phyloP scores from a whole-genome alignment of 2,797 vertebrate species.

The Pangasius macronema region DNA sequence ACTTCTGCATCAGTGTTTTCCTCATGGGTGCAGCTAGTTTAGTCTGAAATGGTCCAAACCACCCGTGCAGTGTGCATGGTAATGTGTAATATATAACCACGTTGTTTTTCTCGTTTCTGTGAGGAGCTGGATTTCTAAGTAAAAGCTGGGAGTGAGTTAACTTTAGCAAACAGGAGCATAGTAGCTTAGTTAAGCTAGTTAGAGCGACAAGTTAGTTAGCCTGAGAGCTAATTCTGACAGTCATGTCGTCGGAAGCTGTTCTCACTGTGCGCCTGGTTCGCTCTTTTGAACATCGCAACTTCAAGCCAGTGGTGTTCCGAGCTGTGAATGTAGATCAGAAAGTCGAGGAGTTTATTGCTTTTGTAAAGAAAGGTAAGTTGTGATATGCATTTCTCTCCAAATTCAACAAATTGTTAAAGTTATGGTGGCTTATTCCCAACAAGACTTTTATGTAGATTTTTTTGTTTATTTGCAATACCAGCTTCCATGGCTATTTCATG shows the following conservation, averaged over 20 bases:
- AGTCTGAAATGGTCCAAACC: constrained; percentile 2
- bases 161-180: neutral
- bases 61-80: neutral
- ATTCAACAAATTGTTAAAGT: too few species aligned
- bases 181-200: neutral
- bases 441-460: neutral
- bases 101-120: neutral
- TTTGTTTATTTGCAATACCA: too few species aligned
- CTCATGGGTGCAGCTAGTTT: neutral
- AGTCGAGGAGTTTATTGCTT: constrained; percentile 80
- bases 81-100: neutral
- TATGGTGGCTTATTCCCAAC: neutral
- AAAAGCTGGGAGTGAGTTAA: neutral
- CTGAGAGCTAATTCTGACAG: neutral
- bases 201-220: neutral
- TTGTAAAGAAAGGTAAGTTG: constrained; percentile 79
- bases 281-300: constrained; percentile 91
- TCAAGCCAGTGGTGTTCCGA: constrained; percentile 83
- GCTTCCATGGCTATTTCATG: too few species aligned
- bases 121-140: neutral
- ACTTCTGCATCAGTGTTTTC: neutral
- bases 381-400: neutral
- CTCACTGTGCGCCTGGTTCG: constrained; percentile 89
- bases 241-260: constrained; percentile 69
- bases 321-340: constrained; percentile 79